Evolutionary conservation across 92 coral and sea anemone species (phyloP).

Genomic region (Diadumene lineata): DNA sequence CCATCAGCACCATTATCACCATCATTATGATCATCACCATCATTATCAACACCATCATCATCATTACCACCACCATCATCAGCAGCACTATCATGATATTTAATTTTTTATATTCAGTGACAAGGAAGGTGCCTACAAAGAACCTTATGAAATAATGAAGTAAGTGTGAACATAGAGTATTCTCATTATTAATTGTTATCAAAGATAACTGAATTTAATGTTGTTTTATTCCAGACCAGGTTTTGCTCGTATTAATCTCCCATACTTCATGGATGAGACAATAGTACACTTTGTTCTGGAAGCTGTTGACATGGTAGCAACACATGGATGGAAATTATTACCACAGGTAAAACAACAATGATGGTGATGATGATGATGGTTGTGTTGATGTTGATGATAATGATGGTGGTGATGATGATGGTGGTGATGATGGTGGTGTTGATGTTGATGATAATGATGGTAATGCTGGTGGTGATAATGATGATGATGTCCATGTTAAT

Average conservation of each 20-base stretch:
- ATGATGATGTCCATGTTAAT: no score
- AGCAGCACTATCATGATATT: background rate
- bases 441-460: no score
- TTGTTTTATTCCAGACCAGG: slow-evolving; percentile 58
- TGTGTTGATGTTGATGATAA: background rate
- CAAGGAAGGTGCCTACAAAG: slow-evolving; percentile 33
- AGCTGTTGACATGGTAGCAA: slow-evolving; percentile 82
- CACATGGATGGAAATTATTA: slow-evolving; percentile 80
- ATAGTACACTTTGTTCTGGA: slow-evolving; percentile 63
- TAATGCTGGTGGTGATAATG: no score
- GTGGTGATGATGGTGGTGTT: background rate
- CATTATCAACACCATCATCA: background rate
- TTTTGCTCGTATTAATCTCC: slow-evolving; percentile 70
- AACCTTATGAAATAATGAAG: slow-evolving; percentile 81
- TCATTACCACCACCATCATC: background rate
- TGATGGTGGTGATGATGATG: background rate
- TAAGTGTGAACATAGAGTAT: slow-evolving; percentile 36
- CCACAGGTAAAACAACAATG: slow-evolving; percentile 86
- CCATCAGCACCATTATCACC: background rate
- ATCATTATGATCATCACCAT: background rate
- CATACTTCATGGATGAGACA: slow-evolving; percentile 75
- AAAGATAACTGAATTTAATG: background rate
- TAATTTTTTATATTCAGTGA: slow-evolving; percentile 20
- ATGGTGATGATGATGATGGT: background rate
- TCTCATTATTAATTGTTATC: no score